Conservation (phyloP, 2,113 vertebrate species). For the Aspidoscelis tigris region DNA sequence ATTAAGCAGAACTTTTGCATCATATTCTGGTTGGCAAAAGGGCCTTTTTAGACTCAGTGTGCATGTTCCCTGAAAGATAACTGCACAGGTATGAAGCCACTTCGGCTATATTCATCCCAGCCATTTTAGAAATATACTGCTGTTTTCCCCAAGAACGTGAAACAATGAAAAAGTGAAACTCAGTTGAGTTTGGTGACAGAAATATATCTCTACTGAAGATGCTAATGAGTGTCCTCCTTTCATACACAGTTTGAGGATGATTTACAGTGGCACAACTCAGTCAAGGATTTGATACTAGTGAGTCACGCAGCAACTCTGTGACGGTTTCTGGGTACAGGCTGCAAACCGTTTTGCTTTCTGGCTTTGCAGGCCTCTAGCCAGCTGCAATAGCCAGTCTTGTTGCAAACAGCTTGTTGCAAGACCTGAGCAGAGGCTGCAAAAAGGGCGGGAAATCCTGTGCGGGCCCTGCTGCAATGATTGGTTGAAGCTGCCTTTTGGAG, state of each 20-base stretch:
- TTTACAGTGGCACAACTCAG: conserved; percentile 6
- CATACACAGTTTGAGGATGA: conserved; percentile 19
- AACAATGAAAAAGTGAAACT: conserved; percentile 1
- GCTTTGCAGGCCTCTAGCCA: no score
- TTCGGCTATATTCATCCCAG: conserved; percentile 9
- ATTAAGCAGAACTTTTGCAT: background rate
- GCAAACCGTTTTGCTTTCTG: no score
- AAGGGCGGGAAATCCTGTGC: no score
- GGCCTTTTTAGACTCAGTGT: background rate
- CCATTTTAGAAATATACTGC: conserved; percentile 22
- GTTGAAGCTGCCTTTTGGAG: no score
- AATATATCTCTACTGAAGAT: conserved; percentile 25
- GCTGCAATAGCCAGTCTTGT: no score
- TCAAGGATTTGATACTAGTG: conserved; percentile 22
- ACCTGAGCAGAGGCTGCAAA: no score
- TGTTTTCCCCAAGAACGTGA: conserved; percentile 3
- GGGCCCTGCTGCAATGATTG: no score
- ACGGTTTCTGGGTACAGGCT: no score
- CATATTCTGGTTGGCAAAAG: background rate
- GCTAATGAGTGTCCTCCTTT: background rate
- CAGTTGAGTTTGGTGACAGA: conserved; percentile 10
- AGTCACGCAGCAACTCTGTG: conserved; percentile 5
- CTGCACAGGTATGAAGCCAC: conserved; percentile 12
- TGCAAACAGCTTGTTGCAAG: no score
- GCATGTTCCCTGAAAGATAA: conserved; percentile 10